Conservation (phyloP, 2,113 vertebrate genomes). For the Blennius ocellaris region DNA sequence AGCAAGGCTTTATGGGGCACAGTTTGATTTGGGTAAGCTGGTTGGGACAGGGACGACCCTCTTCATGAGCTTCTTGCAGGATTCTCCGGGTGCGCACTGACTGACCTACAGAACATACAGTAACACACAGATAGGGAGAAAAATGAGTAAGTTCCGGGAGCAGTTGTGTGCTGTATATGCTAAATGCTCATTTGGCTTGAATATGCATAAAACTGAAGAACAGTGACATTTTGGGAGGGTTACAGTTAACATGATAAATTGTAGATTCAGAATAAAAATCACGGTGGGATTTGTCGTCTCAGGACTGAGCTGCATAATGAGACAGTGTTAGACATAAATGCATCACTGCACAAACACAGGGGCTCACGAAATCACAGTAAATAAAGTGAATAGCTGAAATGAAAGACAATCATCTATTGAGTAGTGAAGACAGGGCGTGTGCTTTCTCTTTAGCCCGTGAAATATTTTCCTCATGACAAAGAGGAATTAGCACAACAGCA, state of each 20-base stretch:
- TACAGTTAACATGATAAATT: constrained; percentile 13
- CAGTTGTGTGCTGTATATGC: background rate
- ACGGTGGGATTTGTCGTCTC: constrained; percentile 10
- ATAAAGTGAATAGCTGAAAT: constrained; percentile 36
- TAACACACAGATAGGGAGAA: background rate
- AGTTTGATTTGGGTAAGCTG: constrained; percentile 89
- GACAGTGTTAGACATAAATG: constrained; percentile 6
- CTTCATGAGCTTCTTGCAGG: constrained; percentile 87
- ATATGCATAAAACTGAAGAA: background rate
- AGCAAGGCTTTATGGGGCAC: constrained; percentile 92
- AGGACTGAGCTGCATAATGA: background rate
- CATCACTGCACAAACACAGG: constrained; percentile 31
- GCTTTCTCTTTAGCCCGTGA: constrained; percentile 24
- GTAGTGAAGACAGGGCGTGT: constrained; percentile 15
- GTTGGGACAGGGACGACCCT: constrained; percentile 89
- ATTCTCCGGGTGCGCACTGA: constrained; percentile 87
- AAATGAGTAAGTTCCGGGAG: background rate
- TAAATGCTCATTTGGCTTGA: background rate
- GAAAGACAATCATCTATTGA: constrained; percentile 38
- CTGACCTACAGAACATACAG: constrained; percentile 81
- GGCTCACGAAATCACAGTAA: constrained; percentile 32
- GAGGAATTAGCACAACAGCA: constrained; percentile 44
- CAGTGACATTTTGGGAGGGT: background rate
- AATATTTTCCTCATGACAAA: constrained; percentile 42
- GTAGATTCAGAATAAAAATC: constrained; percentile 2